Base-by-base conservation (phyloP, 2,797 vertebrate genomes). In the Paedocypris micromegethes region DNA sequence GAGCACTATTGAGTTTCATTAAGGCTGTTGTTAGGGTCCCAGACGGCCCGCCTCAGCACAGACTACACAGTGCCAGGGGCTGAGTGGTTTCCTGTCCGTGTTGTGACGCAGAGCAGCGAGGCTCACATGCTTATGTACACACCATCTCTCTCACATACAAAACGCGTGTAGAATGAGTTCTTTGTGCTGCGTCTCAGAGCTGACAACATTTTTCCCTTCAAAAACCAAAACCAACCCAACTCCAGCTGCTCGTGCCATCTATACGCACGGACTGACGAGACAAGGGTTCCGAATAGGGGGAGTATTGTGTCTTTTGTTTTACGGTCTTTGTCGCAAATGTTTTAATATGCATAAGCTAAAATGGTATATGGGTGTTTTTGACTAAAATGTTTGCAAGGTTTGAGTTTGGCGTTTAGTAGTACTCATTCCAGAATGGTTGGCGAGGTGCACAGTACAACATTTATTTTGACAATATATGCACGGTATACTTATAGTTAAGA, bases 1-100 rank as follows among this genome's bases (percentile, higher is more conserved):
- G 75, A 80, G 79, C 68, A 81, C 65, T 83, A 83, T 85, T 86
- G 72, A 62, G 79, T 87, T 86, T 86, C 84, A 87, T 84, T 83
- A 83, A 84, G 83, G 62, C 63, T 58, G 64, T 72, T 69, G 70
- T 57, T 6, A 57, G 53, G 73, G 69, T 69, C 77, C 78, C 79
- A 82, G 78, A 80, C 76, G 66, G 38, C 42, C 72, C 65, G 64
- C 58, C 57, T 62, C 38, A 23, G 63, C 59, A 49, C 50, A 65
- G 73, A 57, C 61, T 9, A 53, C 9, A 53, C 64, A 55, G 23
- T 71, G 73, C 73, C 75, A 75, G 75, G 77, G 71, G 73, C 71
- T 51, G 39, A 70, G 82, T 75, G 83, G 83, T 86, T 88, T 88
- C 84, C 86, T 85, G 86, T 83, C 73, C 70, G 73, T 83, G 84